A percentile compares a stretch with the other conserved stretches of the same genome.
Evolutionary conservation across 53 echinoderm and acorn worm genomes (phyloP).

Genomic region (Patiria pectinifera): DNA sequence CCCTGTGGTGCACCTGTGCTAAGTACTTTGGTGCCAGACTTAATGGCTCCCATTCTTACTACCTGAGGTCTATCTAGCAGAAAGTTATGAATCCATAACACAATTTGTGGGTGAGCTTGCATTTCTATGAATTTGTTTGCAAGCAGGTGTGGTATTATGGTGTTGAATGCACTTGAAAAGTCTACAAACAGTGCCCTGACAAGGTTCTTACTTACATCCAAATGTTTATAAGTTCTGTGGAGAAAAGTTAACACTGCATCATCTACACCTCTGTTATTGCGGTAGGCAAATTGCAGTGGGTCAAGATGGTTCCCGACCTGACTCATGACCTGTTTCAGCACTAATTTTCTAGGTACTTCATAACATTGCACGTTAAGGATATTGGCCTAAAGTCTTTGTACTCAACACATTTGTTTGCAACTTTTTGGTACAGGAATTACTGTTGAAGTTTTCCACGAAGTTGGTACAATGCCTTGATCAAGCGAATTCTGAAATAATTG

Average conservation of each 20-base stretch:
- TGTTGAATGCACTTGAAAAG: constrained; percentile 13
- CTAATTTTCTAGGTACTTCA: not conserved
- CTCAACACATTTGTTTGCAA: not conserved
- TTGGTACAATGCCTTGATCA: too few relatives aligned
- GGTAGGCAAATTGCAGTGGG: not conserved
- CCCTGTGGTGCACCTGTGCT: not conserved
- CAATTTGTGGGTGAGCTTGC: not conserved
- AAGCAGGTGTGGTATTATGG: not conserved
- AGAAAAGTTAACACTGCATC: not conserved
- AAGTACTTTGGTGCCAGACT: not conserved
- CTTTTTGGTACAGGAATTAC: not conserved
- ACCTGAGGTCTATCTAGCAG: not conserved
- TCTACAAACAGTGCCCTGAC: not conserved
- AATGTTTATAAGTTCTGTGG: not conserved
- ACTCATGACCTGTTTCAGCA: not conserved
- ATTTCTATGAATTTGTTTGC: not conserved
- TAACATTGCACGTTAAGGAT: not conserved
- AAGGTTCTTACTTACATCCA: not conserved
- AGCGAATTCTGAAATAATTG: too few relatives aligned
- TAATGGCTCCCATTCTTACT: not conserved
- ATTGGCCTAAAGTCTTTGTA: not conserved
- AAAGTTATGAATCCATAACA: not conserved
- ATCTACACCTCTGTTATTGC: not conserved
- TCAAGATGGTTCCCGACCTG: not conserved
- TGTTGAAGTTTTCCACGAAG: too few relatives aligned